Percentiles rank a stretch among this genome's conserved stretches.
Conservation (phyloP, 2,113 vertebrate species). For the Cichladusa arquata region DNA sequence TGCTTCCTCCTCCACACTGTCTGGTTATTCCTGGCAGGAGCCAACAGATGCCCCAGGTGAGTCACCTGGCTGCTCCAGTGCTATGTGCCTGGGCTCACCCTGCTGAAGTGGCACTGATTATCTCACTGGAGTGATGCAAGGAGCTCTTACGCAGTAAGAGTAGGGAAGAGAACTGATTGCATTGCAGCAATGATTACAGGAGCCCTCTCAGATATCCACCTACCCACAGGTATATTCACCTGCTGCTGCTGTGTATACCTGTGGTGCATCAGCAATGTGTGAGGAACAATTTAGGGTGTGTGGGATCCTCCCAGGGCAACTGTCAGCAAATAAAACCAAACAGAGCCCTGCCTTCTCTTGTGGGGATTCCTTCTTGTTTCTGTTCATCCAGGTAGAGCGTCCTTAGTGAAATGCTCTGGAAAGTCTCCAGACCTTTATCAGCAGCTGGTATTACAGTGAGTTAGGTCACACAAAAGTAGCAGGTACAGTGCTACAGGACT, state of each 20-base stretch:
- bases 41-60: not conserved
- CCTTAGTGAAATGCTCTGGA: not conserved
- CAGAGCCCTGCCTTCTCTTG: not conserved
- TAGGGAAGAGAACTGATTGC: not conserved
- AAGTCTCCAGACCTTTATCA: not conserved
- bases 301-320: not conserved
- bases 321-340: constrained; percentile 7
- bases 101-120: constrained; percentile 49
- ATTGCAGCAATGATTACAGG: not conserved
- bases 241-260: not conserved
- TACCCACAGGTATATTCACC: not conserved
- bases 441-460: not conserved
- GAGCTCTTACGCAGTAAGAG: not conserved
- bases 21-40: not conserved
- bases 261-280: not conserved
- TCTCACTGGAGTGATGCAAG: not conserved
- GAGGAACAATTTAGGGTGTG: not conserved
- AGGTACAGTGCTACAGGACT: not conserved
- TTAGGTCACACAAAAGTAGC: not conserved
- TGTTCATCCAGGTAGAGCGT: not conserved
- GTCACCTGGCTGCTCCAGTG: constrained; percentile 8
- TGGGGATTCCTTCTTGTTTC: not conserved
- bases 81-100: constrained; percentile 3
- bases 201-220: not conserved
- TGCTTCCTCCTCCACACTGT: not conserved